Conservation (phyloP, 2,113 vertebrate genomes). For the Solenodon paradoxus region DNA sequence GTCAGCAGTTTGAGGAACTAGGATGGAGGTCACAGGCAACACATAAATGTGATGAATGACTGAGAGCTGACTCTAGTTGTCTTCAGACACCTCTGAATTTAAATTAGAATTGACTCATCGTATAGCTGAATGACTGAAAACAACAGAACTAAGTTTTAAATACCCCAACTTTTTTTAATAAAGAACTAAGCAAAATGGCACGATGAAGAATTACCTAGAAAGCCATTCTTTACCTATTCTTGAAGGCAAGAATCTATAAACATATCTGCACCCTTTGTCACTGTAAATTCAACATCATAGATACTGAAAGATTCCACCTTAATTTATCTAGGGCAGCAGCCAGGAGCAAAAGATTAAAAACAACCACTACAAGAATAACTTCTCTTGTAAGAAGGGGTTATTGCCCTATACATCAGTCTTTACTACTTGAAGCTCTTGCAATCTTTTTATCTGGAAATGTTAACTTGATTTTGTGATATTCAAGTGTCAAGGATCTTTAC, state of each 20-base stretch:
- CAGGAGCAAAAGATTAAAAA: conserved; percentile 37
- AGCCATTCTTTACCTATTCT: background rate
- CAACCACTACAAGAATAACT: background rate
- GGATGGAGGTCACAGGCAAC: background rate
- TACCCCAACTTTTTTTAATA: background rate
- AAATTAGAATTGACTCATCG: background rate
- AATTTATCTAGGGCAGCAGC: background rate
- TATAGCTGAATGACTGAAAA: background rate
- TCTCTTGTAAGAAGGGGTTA: background rate
- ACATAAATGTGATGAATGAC: background rate
- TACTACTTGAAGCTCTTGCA: background rate
- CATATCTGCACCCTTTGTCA: background rate
- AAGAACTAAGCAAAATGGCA: background rate
- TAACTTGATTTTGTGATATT: conserved; percentile 1
- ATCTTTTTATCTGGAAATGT: conserved; percentile 19
- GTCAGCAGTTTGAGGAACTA: background rate
- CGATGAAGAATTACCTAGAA: background rate
- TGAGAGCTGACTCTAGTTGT: background rate
- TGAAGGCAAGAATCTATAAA: background rate
- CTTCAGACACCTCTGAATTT: background rate
- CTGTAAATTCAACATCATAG: conserved; percentile 8
- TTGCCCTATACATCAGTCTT: background rate
- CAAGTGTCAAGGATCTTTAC: background rate
- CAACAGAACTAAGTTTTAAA: background rate
- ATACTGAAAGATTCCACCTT: background rate